Percentiles rank a stretch among this genome's conserved stretches.
Evolutionary conservation across 2,888 invertebrate species (phyloP).

Genomic region (Eurois occulta): DNA sequence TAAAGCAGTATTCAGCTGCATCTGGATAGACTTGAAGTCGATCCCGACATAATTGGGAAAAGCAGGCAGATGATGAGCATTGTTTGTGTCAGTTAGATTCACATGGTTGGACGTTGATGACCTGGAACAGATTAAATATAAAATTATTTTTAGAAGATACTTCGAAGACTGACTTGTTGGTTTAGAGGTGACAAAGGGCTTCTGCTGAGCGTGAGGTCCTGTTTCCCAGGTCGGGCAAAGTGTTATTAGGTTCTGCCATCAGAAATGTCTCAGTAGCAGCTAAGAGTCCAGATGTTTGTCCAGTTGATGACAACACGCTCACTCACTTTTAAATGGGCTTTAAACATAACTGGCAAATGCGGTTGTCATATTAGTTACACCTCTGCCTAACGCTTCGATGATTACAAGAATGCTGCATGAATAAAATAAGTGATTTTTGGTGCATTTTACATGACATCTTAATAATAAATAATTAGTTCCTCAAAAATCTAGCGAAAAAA

Average conservation of each 20-base stretch:
- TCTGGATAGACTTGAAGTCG: not conserved
- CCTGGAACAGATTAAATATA: slow-evolving; percentile 24
- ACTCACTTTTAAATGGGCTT: not conserved
- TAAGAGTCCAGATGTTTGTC: not conserved
- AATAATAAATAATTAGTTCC: too few species aligned
- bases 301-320: not conserved
- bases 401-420: not conserved
- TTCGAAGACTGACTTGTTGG: not conserved
- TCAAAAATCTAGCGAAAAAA: too few species aligned
- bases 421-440: too few species aligned
- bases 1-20: not conserved
- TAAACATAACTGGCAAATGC: not conserved
- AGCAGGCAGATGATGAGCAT: not conserved
- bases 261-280: not conserved
- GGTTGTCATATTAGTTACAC: not conserved
- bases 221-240: not conserved
- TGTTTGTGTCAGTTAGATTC: not conserved
- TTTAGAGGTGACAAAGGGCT: not conserved
- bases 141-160: not conserved
- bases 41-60: not conserved
- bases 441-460: too few species aligned
- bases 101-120: not conserved
- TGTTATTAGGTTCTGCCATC: not conserved
- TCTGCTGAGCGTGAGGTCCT: not conserved
- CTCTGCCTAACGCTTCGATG: not conserved